Percentiles rank a stretch among this genome's conserved stretches.
These are phyloP conservation scores for Camponotus pennsylvanicus DNA, from an alignment of 1,140 invertebrate species.

Conservation along the genomic window DNA sequence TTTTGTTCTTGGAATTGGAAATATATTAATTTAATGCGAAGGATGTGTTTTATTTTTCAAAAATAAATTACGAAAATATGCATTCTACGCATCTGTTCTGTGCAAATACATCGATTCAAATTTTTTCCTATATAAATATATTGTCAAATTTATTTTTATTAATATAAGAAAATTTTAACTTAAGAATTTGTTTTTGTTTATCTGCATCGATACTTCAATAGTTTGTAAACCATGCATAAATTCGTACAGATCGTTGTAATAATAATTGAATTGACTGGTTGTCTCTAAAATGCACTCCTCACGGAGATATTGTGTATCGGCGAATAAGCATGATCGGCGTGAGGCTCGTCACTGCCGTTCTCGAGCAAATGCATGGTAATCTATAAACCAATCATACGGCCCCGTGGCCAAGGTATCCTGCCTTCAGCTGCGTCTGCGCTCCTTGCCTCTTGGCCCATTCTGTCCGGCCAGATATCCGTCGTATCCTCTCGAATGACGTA, in stretches of 20 bases:
- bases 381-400: conserved; percentile 80
- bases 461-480: conserved; percentile 57
- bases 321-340: conserved; percentile 47
- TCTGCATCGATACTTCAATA: neutral
- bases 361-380: conserved; percentile 67
- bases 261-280: conserved; percentile 20
- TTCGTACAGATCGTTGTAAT: neutral
- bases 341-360: conserved; percentile 41
- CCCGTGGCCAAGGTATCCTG: conserved; percentile 58
- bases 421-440: conserved; percentile 47
- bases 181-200: no score
- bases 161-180: no score
- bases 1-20: neutral
- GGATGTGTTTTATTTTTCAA: neutral
- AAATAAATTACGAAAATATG: neutral
- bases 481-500: conserved; percentile 74
- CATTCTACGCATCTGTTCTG: neutral
- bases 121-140: no score
- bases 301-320: conserved; percentile 3
- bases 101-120: neutral
- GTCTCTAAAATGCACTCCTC: neutral
- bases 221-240: neutral
- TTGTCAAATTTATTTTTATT: no score
- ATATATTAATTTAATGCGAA: conserved; percentile 19
- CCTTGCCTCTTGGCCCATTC: conserved; percentile 58